Evolutionary conservation across 2,888 invertebrate genomes (phyloP).

Genomic region (Pristionchus fissidentatus): DNA sequence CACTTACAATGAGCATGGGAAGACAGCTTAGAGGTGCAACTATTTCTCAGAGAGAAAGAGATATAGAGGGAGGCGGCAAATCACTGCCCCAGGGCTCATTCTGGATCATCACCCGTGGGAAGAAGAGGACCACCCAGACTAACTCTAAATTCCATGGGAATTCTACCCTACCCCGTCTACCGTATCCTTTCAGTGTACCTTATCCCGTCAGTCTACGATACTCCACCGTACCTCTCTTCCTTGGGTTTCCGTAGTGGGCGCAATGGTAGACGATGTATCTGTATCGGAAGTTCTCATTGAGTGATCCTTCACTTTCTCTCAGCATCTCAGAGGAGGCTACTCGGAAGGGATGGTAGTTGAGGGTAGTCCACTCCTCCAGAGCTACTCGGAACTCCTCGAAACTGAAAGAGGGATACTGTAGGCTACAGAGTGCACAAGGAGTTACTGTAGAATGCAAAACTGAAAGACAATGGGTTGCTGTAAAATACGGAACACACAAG

Average conservation of each 20-base stretch:
- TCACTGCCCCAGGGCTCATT: too few species aligned
- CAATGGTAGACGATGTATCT: conserved; percentile 75
- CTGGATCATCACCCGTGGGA: background rate
- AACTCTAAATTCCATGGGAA: too few species aligned
- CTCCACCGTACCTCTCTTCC: conserved; percentile 68
- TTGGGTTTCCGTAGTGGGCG: conserved; percentile 70
- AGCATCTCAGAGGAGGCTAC: conserved; percentile 72
- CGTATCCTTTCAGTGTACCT: too few species aligned
- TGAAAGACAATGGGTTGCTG: background rate
- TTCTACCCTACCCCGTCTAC: too few species aligned
- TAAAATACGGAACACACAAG: background rate
- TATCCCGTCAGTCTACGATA: background rate
- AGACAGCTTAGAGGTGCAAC: background rate
- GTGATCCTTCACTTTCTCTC: conserved; percentile 52
- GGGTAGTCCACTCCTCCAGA: conserved; percentile 69
- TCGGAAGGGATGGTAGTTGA: conserved; percentile 68
- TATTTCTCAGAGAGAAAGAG: background rate
- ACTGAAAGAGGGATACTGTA: background rate
- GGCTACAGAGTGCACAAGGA: too few species aligned
- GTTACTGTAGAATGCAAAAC: too few species aligned
- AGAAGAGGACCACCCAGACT: too few species aligned
- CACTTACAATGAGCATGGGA: background rate
- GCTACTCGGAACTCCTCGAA: conserved; percentile 41
- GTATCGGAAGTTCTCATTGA: conserved; percentile 63
- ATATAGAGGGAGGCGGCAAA: too few species aligned